A percentile compares a stretch with the other conserved stretches of the same genome.
Evolutionary conservation across 2,797 vertebrate genomes (phyloP).

Genomic region (Danio albolineatus): DNA sequence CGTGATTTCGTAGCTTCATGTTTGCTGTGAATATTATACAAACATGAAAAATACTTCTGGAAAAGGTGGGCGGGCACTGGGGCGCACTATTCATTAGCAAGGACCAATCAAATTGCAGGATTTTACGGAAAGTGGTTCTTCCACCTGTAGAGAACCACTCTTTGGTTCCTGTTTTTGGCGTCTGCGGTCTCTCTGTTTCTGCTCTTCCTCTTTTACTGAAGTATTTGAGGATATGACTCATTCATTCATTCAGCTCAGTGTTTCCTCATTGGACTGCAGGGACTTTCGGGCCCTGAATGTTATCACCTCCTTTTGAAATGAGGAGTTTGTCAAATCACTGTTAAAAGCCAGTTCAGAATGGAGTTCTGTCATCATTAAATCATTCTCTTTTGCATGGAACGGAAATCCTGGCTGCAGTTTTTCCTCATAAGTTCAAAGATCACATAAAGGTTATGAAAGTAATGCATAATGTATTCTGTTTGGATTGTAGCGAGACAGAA

Average conservation of each 20-base stretch:
- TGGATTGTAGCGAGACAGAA: no score
- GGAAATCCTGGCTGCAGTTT: neutral
- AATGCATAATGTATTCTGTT: neutral
- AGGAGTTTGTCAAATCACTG: neutral
- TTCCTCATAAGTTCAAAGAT: neutral
- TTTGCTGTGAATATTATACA: no score
- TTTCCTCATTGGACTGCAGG: constrained; percentile 37
- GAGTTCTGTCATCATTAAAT: neutral
- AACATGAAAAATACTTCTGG: no score
- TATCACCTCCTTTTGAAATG: neutral
- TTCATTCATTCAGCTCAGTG: neutral
- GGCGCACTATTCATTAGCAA: no score
- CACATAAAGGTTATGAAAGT: neutral
- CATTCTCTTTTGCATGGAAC: neutral
- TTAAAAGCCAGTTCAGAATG: neutral
- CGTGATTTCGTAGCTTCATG: no score
- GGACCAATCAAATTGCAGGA: no score
- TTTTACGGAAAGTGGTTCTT: constrained; percentile 17
- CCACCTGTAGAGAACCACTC: constrained; percentile 51
- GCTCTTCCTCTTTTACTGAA: constrained; percentile 6
- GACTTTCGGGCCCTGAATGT: neutral
- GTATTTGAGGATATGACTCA: constrained; percentile 26
- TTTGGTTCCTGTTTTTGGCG: constrained; percentile 1
- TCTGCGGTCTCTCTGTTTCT: constrained; percentile 1
- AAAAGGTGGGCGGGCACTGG: no score